A percentile compares a stretch with the other conserved stretches of the same genome.
These are phyloP conservation scores for Theropithecus gelada DNA, from an alignment of 2,113 vertebrate species.

Conservation along the genomic window DNA sequence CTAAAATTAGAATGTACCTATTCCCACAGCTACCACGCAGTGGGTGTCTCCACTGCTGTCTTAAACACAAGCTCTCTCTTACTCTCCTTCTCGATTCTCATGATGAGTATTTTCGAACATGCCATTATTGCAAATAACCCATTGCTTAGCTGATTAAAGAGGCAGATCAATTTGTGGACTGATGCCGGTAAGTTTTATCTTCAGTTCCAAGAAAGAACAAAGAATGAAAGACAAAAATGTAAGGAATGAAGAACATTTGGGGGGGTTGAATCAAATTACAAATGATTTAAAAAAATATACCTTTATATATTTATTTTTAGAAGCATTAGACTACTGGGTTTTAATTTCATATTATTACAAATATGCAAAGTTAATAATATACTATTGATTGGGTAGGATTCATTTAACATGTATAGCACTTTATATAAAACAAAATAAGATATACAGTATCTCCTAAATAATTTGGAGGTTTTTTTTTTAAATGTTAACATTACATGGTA, in stretches of 20 bases:
- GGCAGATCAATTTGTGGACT: constrained; percentile 4
- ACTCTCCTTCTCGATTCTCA: background rate
- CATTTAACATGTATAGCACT: constrained; percentile 35
- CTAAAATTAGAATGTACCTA: background rate
- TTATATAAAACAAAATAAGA: background rate
- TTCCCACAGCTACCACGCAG: background rate
- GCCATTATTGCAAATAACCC: background rate
- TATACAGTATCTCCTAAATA: constrained; percentile 15
- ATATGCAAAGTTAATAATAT: constrained; percentile 59
- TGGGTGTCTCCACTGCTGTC: background rate
- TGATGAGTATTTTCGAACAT: background rate
- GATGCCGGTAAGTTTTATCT: constrained; percentile 4
- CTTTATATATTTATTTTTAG: constrained; percentile 39
- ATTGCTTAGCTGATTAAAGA: background rate
- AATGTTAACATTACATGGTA: constrained; percentile 1
- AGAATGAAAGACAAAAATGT: background rate
- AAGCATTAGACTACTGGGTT: background rate
- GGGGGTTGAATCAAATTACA: constrained; percentile 50
- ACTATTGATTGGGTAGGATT: background rate
- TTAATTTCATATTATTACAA: constrained; percentile 58
- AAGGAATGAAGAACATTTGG: constrained; percentile 11
- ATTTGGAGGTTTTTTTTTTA: background rate
- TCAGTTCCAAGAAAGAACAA: background rate
- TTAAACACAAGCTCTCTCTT: background rate
- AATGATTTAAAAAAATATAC: constrained; percentile 55